Evolutionary conservation across 2,113 vertebrate species (phyloP).

Genomic region (Sylvilagus bachmani): DNA sequence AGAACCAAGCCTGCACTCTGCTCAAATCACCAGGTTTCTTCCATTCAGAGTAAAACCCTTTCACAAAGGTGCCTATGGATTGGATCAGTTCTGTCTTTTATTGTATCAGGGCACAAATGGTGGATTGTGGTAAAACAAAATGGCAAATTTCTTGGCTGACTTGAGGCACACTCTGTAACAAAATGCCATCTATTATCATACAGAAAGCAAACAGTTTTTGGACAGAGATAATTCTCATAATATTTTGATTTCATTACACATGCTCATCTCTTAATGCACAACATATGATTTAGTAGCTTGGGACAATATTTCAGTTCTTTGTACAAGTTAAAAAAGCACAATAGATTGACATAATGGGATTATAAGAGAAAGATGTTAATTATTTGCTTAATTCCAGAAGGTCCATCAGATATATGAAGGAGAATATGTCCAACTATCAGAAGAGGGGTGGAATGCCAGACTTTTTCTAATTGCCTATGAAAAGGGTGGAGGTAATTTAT

Average conservation of each 20-base stretch:
- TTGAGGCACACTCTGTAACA: neutral
- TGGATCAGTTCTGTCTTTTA: neutral
- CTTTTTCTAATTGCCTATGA: neutral
- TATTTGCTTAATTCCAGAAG: neutral
- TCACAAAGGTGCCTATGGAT: neutral
- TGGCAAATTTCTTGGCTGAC: neutral
- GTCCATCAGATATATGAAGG: neutral
- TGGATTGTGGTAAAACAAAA: slow-evolving; percentile 11
- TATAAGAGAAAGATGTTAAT: neutral
- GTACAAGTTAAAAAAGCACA: neutral
- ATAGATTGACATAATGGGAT: neutral
- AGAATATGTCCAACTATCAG: neutral
- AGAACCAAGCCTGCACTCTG: neutral
- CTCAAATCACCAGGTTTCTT: neutral
- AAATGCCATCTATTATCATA: neutral
- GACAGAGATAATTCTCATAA: neutral
- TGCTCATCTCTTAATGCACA: neutral
- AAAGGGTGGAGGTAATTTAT: neutral
- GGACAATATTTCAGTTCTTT: slow-evolving; percentile 30
- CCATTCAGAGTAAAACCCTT: neutral
- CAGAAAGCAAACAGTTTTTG: neutral
- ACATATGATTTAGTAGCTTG: neutral
- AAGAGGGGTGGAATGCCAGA: neutral
- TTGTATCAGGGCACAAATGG: neutral
- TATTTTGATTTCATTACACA: slow-evolving; percentile 2